phyloP scores from a whole-genome alignment of 2,888 invertebrate species.

The Caenorhabditis sp. region DNA sequence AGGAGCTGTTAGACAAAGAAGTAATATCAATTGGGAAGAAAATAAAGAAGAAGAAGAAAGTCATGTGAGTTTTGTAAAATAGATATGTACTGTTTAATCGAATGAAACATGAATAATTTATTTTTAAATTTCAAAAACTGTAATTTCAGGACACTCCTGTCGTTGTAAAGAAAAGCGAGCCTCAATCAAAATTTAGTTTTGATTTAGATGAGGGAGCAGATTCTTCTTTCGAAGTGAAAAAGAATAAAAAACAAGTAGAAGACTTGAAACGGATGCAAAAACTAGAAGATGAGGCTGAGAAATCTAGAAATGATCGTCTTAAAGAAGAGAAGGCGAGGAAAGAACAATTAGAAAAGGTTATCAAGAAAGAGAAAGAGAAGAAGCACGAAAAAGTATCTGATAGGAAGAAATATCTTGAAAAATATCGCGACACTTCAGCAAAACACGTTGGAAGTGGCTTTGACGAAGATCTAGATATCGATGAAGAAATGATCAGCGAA shows the following conservation, averaged over 20 bases:
- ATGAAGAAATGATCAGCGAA: slow-evolving; percentile 15
- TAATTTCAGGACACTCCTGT: not conserved
- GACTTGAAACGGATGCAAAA: slow-evolving; percentile 50
- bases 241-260: slow-evolving; percentile 56
- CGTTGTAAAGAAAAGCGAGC: slow-evolving; percentile 1
- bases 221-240: slow-evolving; percentile 58
- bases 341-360: slow-evolving; percentile 23
- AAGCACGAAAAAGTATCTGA: slow-evolving; percentile 37
- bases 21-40: slow-evolving; percentile 34
- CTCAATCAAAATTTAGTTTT: slow-evolving; percentile 55
- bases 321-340: slow-evolving; percentile 31
- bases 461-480: slow-evolving; percentile 40
- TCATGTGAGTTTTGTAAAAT: not conserved
- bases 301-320: slow-evolving; percentile 11
- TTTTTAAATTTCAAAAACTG: too few species aligned
- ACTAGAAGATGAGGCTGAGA: slow-evolving; percentile 46
- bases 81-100: too few species aligned
- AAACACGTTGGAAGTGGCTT: slow-evolving; percentile 29
- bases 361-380: slow-evolving; percentile 34
- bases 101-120: too few species aligned
- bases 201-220: slow-evolving; percentile 59
- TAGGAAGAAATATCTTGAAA: slow-evolving; percentile 44
- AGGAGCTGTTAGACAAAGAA: slow-evolving; percentile 50
- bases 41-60: slow-evolving; percentile 3
- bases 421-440: slow-evolving; percentile 40